These are phyloP conservation scores for Gastrophryne carolinensis DNA, from an alignment of 2,797 vertebrate species.

Conservation along the genomic window DNA sequence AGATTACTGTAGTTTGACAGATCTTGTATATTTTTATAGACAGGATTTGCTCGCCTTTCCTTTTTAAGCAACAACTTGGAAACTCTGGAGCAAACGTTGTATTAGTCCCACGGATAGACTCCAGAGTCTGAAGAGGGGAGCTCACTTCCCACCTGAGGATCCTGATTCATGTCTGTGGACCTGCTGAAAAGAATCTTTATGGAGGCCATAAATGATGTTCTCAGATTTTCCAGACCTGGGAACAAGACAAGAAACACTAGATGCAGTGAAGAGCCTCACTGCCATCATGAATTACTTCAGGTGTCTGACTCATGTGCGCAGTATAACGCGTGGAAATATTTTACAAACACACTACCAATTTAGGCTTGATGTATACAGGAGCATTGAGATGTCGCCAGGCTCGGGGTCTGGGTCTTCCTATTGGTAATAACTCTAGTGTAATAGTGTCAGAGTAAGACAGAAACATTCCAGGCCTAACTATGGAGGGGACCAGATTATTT, in stretches of 20 bases:
- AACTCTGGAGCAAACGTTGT: conserved; percentile 10
- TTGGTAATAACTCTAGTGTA: conserved; percentile 31
- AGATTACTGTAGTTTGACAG: conserved; percentile 33
- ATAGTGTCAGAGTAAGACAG: conserved; percentile 14
- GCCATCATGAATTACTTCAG: conserved; percentile 37
- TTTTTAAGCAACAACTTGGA: conserved; percentile 41
- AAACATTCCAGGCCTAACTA: conserved; percentile 30
- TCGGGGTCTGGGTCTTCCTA: not conserved
- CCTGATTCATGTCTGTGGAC: conserved; percentile 40
- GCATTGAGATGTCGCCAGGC: conserved; percentile 5
- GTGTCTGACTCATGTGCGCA: conserved; percentile 33
- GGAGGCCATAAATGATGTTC: conserved; percentile 38
- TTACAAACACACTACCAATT: conserved; percentile 44
- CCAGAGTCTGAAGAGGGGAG: conserved; percentile 23
- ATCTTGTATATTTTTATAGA: conserved; percentile 36
- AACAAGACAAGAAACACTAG: conserved; percentile 38
- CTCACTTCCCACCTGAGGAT: conserved; percentile 36
- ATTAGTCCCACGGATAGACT: conserved; percentile 31
- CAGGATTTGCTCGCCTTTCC: conserved; percentile 35
- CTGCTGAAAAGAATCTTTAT: conserved; percentile 41
- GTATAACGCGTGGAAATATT: conserved; percentile 37
- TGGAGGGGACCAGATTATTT: conserved; percentile 2
- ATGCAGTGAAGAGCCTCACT: conserved; percentile 19
- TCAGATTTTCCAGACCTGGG: conserved; percentile 38
- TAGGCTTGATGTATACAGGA: conserved; percentile 34